Percentiles rank a stretch among this genome's conserved stretches.
phyloP scores from a whole-genome alignment of 2,797 vertebrate genomes.

The Chiroxiphia lanceolata region DNA sequence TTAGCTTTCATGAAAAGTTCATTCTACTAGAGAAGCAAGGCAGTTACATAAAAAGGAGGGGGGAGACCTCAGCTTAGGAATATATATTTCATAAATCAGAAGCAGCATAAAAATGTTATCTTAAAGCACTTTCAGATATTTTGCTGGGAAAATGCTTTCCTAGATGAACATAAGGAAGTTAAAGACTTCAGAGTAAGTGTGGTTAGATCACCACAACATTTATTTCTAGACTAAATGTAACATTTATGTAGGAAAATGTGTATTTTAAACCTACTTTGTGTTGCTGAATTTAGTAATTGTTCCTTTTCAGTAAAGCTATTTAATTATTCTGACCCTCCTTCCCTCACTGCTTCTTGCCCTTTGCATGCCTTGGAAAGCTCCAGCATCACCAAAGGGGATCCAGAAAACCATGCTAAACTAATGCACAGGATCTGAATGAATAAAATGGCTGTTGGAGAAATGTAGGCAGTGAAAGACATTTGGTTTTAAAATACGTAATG shows the following conservation, averaged over 20 bases:
- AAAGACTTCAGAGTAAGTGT: slow-evolving; percentile 30
- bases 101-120: slow-evolving; percentile 52
- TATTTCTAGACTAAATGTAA: slow-evolving; percentile 40
- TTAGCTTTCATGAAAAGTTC: slow-evolving; percentile 74
- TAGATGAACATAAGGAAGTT: slow-evolving; percentile 14
- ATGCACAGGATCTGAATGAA: not conserved
- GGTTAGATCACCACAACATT: not conserved
- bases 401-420: not conserved
- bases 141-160: slow-evolving; percentile 46
- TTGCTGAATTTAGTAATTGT: slow-evolving; percentile 20
- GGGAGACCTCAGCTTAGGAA: slow-evolving; percentile 39
- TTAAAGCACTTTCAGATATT: slow-evolving; percentile 54
- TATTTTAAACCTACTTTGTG: slow-evolving; percentile 20
- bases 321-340: slow-evolving; percentile 17
- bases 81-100: slow-evolving; percentile 63
- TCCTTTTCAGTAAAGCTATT: not conserved
- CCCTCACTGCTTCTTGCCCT: not conserved
- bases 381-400: not conserved
- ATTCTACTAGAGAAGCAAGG: slow-evolving; percentile 55
- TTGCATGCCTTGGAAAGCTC: not conserved
- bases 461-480: not conserved
- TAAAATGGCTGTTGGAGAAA: not conserved
- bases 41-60: slow-evolving; percentile 36
- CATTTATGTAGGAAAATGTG: not conserved
- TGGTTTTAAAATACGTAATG: not conserved